These are phyloP conservation scores for Diadromus collaris DNA, from an alignment of 2,888 invertebrate genomes.

Conservation along the genomic window DNA sequence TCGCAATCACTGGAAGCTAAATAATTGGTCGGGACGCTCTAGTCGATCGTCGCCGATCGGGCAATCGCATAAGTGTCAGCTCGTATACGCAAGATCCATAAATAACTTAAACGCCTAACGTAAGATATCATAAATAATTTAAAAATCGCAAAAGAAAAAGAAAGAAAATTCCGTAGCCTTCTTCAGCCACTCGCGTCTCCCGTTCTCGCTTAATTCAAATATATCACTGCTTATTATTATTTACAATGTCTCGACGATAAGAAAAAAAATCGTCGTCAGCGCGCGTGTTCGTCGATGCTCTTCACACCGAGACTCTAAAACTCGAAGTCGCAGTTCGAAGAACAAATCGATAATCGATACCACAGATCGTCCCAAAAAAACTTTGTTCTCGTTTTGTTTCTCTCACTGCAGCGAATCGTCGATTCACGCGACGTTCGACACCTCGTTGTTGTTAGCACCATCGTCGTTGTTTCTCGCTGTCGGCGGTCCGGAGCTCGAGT, in stretches of 20 bases:
- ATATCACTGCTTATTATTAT: conserved; percentile 59
- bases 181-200: not conserved
- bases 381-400: not conserved
- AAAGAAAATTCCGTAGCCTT: not conserved
- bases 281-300: not conserved
- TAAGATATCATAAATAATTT: conserved; percentile 57
- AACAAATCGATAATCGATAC: not conserved
- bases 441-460: conserved; percentile 50
- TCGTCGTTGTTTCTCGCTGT: conserved; percentile 37
- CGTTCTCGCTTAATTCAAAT: conserved; percentile 45
- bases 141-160: conserved; percentile 30
- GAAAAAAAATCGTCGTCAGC: not conserved
- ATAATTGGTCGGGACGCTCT: conserved; percentile 15
- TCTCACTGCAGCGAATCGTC: not conserved
- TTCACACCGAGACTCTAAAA: too few relatives aligned
- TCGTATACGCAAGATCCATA: conserved; percentile 59
- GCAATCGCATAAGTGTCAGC: conserved; percentile 37
- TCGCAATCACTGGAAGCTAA: conserved; percentile 50
- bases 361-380: not conserved
- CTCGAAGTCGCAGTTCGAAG: not conserved
- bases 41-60: not conserved
- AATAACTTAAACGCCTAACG: conserved; percentile 54
- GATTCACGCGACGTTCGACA: conserved; percentile 55
- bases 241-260: conserved; percentile 42
- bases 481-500: conserved; percentile 23